These are phyloP conservation scores for Cheracebus regulus DNA, from an alignment of 2,797 vertebrate species.

Conservation along the genomic window DNA sequence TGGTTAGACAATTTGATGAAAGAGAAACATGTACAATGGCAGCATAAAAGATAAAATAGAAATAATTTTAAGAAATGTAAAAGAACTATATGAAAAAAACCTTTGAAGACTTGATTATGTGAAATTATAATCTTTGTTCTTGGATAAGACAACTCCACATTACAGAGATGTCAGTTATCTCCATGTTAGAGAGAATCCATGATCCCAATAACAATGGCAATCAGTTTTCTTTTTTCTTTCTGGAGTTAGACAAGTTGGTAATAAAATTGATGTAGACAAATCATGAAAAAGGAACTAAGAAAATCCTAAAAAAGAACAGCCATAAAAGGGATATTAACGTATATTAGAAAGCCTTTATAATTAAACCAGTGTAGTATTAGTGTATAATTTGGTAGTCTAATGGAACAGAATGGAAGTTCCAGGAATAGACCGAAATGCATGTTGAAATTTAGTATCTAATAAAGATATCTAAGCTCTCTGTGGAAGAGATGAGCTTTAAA, in stretches of 20 bases:
- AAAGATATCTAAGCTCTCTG: slow-evolving; percentile 38
- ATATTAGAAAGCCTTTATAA: not conserved
- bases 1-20: not conserved
- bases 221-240: not conserved
- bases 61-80: not conserved
- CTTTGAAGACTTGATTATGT: not conserved
- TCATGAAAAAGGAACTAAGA: not conserved
- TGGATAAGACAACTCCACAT: not conserved
- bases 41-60: not conserved
- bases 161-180: not conserved
- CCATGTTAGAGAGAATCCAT: not conserved
- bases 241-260: not conserved
- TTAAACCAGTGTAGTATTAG: not conserved
- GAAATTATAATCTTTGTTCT: not conserved
- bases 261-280: not conserved
- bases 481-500: slow-evolving; percentile 24
- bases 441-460: slow-evolving; percentile 51
- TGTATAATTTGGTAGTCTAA: not conserved
- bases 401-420: not conserved
- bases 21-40: not conserved
- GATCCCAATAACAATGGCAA: not conserved
- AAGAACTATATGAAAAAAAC: not conserved
- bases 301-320: not conserved
- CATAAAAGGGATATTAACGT: not conserved
- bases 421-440: not conserved